phyloP scores from a whole-genome alignment of 2,888 invertebrate genomes.

The Clistopyga incitator region DNA sequence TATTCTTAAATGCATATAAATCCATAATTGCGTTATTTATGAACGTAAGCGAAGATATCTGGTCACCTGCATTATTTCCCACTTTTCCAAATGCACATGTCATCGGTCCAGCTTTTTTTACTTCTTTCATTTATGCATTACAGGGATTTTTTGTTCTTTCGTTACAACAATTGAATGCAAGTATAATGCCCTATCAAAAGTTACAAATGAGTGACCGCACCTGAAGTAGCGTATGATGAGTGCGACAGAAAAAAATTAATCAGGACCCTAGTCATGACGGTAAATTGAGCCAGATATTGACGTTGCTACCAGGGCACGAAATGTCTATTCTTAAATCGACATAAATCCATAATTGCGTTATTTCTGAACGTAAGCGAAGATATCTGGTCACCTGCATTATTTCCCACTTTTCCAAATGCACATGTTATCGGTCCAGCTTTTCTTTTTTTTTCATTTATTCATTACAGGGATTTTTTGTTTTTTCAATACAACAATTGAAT shows the following conservation, averaged over 20 bases:
- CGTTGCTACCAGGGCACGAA: neutral
- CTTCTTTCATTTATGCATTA: too few relatives aligned
- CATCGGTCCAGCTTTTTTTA: neutral
- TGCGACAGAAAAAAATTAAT: too few relatives aligned
- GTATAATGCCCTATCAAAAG: too few relatives aligned
- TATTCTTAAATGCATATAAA: too few relatives aligned
- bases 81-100: neutral
- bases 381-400: neutral
- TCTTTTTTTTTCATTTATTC: neutral
- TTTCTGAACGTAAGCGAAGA: neutral
- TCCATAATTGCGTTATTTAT: too few relatives aligned
- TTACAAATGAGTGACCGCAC: too few relatives aligned
- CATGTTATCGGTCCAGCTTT: neutral
- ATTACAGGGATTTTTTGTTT: neutral
- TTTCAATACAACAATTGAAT: too few relatives aligned
- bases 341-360: too few relatives aligned
- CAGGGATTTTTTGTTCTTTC: neutral
- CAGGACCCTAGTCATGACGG: too few relatives aligned
- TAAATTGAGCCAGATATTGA: too few relatives aligned
- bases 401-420: neutral
- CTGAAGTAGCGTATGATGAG: too few relatives aligned
- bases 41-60: neutral
- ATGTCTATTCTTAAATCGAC: neutral
- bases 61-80: neutral
- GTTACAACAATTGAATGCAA: too few relatives aligned